Base-by-base conservation (phyloP, 2,113 vertebrate species). In the Tragulus kanchil region DNA sequence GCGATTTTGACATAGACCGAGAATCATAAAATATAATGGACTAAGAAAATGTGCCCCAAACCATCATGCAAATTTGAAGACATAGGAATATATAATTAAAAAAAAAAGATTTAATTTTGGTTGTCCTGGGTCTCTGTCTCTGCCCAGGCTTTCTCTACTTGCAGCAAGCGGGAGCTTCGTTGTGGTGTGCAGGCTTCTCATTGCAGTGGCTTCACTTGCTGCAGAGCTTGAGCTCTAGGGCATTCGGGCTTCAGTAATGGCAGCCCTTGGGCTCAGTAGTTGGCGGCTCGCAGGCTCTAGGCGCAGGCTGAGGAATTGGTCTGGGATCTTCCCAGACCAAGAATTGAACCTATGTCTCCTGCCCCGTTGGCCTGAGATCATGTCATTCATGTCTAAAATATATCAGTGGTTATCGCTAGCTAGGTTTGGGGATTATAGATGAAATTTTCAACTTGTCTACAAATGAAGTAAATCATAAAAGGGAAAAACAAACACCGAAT, bases 141-240 rank as follows among this genome's bases (percentile, higher is more conserved):
- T n/a, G n/a, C n/a, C n/a, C n/a, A n/a, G 36, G 42, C 69, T 45
- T 73, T 45, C 11, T 73, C 69, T 14, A 73, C 19, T 3, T 25
- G 69, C 69, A 45, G 42, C 0, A 6, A 73, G 69, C 0, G 0
- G 11, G 42, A 21, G 11, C 69, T 7, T 73, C 3, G 1, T 7
- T 14, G 21, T 7, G 69, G 21, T 73, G 21, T 42, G 3, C 0
- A 6, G 42, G 69, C 69, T 14, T 73, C 42, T 25, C 42, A 8
- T 1, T 45, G 11, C 5, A 45, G 69, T 13, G 21, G 69, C 11
- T 73, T 25, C 69, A 25, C 69, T 45, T 73, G 54, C 14, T 54
- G 36, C 13, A 42, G 69, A 73, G 69, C 11, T 3, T 13, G 21
- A 42, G 69, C 69, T 45, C 69, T 45, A 5, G 0, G 69, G 42